phyloP scores from a whole-genome alignment of 92 coral and sea anemone genomes.

The Metridium senile region DNA sequence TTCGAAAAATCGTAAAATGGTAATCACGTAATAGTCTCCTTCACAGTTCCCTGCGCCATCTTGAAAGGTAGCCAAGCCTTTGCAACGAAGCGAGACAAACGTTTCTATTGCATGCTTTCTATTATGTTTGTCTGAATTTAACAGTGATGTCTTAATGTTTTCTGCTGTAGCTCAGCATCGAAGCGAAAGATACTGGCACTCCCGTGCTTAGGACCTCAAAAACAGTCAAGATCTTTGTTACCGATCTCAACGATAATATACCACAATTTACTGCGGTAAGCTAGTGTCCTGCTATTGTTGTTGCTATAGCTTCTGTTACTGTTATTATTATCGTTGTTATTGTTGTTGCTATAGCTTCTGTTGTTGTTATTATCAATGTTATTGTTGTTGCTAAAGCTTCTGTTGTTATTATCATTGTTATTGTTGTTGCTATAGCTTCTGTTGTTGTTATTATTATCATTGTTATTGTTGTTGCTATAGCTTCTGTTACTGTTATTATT shows the following conservation, averaged over 20 bases:
- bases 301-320: neutral
- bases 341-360: too few relatives aligned
- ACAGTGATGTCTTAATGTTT: too few relatives aligned
- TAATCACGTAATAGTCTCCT: too few relatives aligned
- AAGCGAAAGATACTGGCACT: conserved; percentile 79
- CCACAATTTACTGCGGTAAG: conserved; percentile 70
- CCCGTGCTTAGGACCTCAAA: conserved; percentile 53
- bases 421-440: neutral
- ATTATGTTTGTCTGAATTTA: too few relatives aligned
- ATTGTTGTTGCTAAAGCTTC: neutral
- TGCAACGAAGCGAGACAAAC: too few relatives aligned
- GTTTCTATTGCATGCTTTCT: too few relatives aligned
- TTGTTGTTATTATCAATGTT: too few relatives aligned
- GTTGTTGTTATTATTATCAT: neutral
- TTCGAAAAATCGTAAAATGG: too few relatives aligned
- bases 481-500: too few relatives aligned
- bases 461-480: too few relatives aligned
- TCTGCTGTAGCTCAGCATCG: conserved; percentile 70
- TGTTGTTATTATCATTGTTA: neutral
- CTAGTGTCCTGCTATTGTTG: neutral
- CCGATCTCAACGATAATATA: conserved; percentile 75
- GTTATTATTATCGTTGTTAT: neutral
- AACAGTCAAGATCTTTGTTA: conserved; percentile 55
- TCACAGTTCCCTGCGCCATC: too few relatives aligned
- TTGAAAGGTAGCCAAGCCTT: too few relatives aligned